Evolutionary conservation across 2,888 invertebrate genomes (phyloP), one percentile per base, ranked within the genome.

Genomic region (Leptothorax acervorum): DNA sequence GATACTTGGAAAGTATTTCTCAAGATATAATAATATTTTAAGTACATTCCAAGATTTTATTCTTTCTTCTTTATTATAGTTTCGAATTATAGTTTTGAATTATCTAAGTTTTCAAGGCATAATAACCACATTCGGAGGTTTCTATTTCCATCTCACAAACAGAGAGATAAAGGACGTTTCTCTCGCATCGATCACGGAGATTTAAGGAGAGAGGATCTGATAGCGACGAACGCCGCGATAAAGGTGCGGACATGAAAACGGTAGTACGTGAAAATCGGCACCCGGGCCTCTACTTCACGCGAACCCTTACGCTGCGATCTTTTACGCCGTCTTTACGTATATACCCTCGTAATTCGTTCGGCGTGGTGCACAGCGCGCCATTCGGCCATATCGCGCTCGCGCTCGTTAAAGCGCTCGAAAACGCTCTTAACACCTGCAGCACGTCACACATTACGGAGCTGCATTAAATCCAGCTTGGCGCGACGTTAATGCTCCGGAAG

Each of bases 391-490:
- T 55, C 65, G 62, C 70, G 71, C 79, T 82, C 60, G 65, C 60
- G 73, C 85, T 85, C 85, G 85, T 85, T 85, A 85, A 86, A 76
- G 39, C 63, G 83, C 65, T 83, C 83, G 76, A 83, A 87, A 87
- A 87, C 83, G 83, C 85, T 83, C 83, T 85, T 82, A 85, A 87
- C 83, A 68, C 83, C 82, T 85, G 85, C 83, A 83, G 79, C 83
- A 57, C 63, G 85, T 85, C 85, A 71, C 76, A 87, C 87, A 83
- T 83, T 66, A 70, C 70, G 74, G 66, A 63, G 82, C 57, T 66
- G 83, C 86, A 71, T 87, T 86, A 87, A 86, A 87, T 87, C 73
- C 82, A 78, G 85, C 82, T 87, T 85, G 85, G 57, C 78, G 84
- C 83, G 83, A 85, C 85, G 66, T 87, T 82, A 86, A 87, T 74